Evolutionary conservation across 2,113 vertebrate species (phyloP).

Genomic region (Drymodes brunneopygia): DNA sequence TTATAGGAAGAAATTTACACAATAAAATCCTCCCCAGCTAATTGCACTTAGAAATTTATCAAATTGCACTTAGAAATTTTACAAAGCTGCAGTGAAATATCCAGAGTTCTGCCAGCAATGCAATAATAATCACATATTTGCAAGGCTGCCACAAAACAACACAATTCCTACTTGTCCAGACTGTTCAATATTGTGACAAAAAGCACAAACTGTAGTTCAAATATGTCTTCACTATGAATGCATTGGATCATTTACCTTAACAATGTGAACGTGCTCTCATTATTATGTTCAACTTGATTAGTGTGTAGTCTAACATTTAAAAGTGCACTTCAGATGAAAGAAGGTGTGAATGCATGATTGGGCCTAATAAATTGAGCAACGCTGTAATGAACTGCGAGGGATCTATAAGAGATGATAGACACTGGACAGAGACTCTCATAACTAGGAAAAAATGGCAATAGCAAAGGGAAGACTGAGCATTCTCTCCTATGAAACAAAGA

Average conservation of each 20-base stretch:
- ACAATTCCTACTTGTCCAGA: constrained; percentile 43
- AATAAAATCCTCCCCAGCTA: neutral
- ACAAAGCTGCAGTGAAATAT: neutral
- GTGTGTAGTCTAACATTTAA: constrained; percentile 78
- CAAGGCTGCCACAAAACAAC: constrained; percentile 23
- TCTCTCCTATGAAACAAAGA: neutral
- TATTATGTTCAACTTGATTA: constrained; percentile 80
- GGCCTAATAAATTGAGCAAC: constrained; percentile 77
- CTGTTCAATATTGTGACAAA: constrained; percentile 62
- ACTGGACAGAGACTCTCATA: constrained; percentile 42
- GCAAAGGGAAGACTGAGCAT: neutral
- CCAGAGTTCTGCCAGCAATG: neutral
- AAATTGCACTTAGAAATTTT: neutral
- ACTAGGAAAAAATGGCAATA: constrained; percentile 1
- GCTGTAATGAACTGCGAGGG: constrained; percentile 69
- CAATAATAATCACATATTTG: constrained; percentile 16
- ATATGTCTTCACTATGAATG: constrained; percentile 69
- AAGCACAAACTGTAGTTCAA: constrained; percentile 74
- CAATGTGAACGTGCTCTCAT: constrained; percentile 76
- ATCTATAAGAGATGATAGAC: constrained; percentile 59
- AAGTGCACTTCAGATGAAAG: constrained; percentile 76
- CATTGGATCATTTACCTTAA: constrained; percentile 81
- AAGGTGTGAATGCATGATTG: constrained; percentile 78
- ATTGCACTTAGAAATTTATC: neutral
- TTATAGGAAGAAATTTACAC: neutral